Percentiles rank a stretch among this genome's conserved stretches.
phyloP scores from a whole-genome alignment of 2,888 invertebrate species.

The Epirrhoe alternata region DNA sequence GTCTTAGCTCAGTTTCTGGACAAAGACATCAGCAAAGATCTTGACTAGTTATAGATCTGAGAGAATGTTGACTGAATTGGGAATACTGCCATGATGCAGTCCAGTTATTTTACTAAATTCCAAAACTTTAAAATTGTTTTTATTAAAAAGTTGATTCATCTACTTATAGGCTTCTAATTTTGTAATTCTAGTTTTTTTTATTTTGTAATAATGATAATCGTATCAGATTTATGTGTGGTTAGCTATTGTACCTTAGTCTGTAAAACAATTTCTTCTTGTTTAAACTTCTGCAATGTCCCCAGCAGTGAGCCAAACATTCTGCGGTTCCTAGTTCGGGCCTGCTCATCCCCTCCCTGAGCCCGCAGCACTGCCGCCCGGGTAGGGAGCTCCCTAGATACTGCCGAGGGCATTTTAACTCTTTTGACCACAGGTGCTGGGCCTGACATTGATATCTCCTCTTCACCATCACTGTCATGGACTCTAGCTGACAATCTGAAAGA shows the following conservation, averaged over 20 bases:
- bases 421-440: conserved; percentile 59
- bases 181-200: no score
- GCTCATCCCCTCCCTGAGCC: conserved; percentile 93
- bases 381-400: conserved; percentile 94
- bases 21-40: no score
- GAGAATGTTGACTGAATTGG: no score
- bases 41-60: no score
- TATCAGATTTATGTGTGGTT: no score
- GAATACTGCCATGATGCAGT: no score
- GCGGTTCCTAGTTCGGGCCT: conserved; percentile 92
- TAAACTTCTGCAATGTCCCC: conserved; percentile 97
- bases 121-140: no score
- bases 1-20: no score
- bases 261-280: conserved; percentile 95
- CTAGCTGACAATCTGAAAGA: conserved; percentile 71
- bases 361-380: conserved; percentile 85
- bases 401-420: conserved; percentile 83
- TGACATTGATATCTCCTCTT: conserved; percentile 59
- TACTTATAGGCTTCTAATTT: no score
- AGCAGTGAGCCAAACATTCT: conserved; percentile 98
- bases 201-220: no score
- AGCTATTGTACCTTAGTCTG: conserved; percentile 87
- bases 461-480: conserved; percentile 79
- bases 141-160: no score
- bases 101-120: no score